Conservation (phyloP, 2,888 invertebrate species). For the Odontocolon sp. region DNA sequence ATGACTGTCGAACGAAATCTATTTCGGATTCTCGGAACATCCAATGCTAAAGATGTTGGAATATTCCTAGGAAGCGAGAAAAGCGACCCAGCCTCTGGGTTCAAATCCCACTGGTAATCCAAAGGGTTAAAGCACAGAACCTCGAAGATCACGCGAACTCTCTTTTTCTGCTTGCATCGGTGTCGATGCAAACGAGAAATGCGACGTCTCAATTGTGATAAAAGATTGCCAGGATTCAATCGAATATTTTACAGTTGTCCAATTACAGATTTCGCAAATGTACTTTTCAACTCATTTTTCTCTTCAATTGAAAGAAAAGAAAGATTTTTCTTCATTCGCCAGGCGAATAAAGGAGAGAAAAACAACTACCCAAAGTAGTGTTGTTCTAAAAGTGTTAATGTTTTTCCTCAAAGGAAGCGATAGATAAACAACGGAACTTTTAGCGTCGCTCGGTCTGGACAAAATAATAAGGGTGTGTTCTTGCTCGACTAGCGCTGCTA, state of each 20-base stretch:
- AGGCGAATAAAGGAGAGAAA: too few relatives aligned
- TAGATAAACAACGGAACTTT: too few relatives aligned
- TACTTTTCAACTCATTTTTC: too few relatives aligned
- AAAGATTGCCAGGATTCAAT: neutral
- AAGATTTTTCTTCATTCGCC: too few relatives aligned
- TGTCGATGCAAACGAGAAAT: neutral
- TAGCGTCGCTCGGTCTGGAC: too few relatives aligned
- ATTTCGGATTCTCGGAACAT: constrained; percentile 1
- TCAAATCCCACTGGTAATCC: neutral
- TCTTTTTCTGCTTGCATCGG: constrained; percentile 2
- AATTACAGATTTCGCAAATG: neutral
- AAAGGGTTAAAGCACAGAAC: constrained; percentile 8
- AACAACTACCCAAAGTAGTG: too few relatives aligned
- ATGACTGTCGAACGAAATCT: neutral
- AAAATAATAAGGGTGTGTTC: too few relatives aligned
- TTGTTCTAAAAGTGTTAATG: too few relatives aligned
- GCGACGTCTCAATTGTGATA: neutral
- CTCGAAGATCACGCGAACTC: constrained; percentile 3
- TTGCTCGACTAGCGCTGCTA: neutral
- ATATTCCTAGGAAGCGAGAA: neutral
- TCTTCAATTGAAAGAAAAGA: too few relatives aligned
- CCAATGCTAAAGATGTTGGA: neutral
- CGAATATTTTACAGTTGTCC: neutral
- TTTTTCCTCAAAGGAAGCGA: too few relatives aligned
- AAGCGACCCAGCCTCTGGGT: neutral